phyloP scores from a whole-genome alignment of 1,140 invertebrate genomes.

The Drosophila santomea region DNA sequence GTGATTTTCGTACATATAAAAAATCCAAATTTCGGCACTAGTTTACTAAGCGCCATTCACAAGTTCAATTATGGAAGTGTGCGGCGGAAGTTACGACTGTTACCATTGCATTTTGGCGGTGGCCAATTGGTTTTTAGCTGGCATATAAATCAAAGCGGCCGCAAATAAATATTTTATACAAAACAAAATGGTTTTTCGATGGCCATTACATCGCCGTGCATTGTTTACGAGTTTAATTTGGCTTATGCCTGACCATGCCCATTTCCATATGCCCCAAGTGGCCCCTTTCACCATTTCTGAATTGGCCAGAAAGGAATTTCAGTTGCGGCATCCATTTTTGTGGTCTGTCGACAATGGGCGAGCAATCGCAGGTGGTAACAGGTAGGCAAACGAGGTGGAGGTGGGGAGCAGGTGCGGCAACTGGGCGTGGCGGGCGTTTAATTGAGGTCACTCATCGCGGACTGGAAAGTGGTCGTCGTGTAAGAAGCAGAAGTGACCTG shows the following conservation, averaged over 20 bases:
- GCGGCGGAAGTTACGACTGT: neutral
- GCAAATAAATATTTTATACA: constrained; percentile 24
- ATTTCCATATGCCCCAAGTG: neutral
- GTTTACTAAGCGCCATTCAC: constrained; percentile 1
- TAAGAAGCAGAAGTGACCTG: constrained; percentile 35
- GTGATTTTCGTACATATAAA: too few species aligned
- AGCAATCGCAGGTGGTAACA: constrained; percentile 23
- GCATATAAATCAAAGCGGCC: constrained; percentile 23
- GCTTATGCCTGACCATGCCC: constrained; percentile 14
- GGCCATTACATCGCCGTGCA: neutral
- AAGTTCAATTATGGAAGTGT: neutral
- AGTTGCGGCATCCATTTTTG: constrained; percentile 47
- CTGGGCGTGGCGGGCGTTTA: constrained; percentile 51
- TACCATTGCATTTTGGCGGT: constrained; percentile 1
- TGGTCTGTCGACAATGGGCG: constrained; percentile 35
- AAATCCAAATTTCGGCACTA: neutral
- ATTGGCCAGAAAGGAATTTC: constrained; percentile 37
- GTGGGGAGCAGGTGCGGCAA: constrained; percentile 20
- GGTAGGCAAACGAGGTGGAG: neutral
- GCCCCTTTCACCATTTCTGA: neutral
- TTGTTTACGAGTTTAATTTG: constrained; percentile 44
- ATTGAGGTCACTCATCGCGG: constrained; percentile 48
- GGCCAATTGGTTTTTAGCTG: constrained; percentile 4
- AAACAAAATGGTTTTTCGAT: constrained; percentile 17
- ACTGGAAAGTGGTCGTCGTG: constrained; percentile 30